Evolutionary conservation across 1,140 invertebrate species (phyloP).

Genomic region (Drosophila bocqueti): DNA sequence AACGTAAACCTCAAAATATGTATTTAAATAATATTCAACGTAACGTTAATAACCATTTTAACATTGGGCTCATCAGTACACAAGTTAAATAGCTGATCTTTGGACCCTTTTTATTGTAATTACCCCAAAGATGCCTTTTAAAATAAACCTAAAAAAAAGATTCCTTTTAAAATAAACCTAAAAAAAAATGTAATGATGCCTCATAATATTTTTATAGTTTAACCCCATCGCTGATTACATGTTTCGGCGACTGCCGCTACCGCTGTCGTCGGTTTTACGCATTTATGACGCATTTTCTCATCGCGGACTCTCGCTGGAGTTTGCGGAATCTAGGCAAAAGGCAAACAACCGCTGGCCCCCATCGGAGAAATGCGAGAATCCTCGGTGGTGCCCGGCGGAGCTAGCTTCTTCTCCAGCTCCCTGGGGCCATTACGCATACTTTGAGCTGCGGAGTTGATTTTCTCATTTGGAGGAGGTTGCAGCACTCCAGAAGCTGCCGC

Average conservation of each 20-base stretch:
- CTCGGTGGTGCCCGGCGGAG: slow-evolving; percentile 9
- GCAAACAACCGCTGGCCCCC: slow-evolving; percentile 60
- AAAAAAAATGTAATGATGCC: background rate
- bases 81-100: too few relatives aligned
- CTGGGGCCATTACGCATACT: slow-evolving; percentile 83
- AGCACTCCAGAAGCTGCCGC: slow-evolving; percentile 54
- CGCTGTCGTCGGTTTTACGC: slow-evolving; percentile 79
- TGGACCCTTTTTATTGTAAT: background rate
- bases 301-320: slow-evolving; percentile 40
- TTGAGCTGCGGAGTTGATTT: slow-evolving; percentile 74
- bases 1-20: too few relatives aligned
- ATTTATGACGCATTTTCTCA: slow-evolving; percentile 85
- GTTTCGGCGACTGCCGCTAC: slow-evolving; percentile 9
- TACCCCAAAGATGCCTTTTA: too few relatives aligned
- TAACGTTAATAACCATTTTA: too few relatives aligned
- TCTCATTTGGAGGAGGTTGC: slow-evolving; percentile 52
- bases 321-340: slow-evolving; percentile 61
- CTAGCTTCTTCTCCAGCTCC: slow-evolving; percentile 47
- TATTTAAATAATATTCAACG: too few relatives aligned
- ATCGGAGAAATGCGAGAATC: slow-evolving; percentile 48
- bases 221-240: slow-evolving; percentile 7
- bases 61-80: too few relatives aligned
- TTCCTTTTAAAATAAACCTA: background rate
- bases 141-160: background rate
- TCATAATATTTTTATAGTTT: background rate